Percentiles rank a stretch among this genome's conserved stretches.
Conservation (phyloP, 2,888 invertebrate species). For the Pantelozetes paolii region DNA sequence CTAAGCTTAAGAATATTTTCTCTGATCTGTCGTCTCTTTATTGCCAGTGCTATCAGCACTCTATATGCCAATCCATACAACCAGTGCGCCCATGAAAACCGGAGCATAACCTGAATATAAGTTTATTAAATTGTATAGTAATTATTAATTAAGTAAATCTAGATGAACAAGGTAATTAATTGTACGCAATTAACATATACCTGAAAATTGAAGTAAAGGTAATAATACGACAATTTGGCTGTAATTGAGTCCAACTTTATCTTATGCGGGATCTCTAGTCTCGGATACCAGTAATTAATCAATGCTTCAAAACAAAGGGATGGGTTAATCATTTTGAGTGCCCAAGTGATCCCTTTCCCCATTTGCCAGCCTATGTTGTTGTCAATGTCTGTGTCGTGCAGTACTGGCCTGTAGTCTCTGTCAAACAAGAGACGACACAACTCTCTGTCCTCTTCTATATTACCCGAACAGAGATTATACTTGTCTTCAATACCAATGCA, state of each 20-base stretch:
- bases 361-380: not conserved
- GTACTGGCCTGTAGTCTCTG: slow-evolving; percentile 18
- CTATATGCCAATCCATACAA: not conserved
- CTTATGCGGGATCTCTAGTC: not conserved
- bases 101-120: slow-evolving; percentile 1
- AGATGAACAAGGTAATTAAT: no score
- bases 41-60: not conserved
- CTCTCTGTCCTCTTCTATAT: slow-evolving; percentile 19
- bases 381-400: not conserved
- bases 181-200: no score
- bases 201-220: slow-evolving; percentile 13
- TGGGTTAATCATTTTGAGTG: not conserved
- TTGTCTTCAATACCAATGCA: slow-evolving; percentile 67
- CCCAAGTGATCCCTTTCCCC: not conserved
- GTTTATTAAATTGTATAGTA: not conserved
- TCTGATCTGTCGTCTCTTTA: slow-evolving; percentile 4
- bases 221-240: not conserved
- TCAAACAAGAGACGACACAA: slow-evolving; percentile 30
- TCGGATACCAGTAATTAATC: not conserved
- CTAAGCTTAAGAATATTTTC: not conserved
- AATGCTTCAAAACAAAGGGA: not conserved
- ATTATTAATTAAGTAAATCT: no score
- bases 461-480: slow-evolving; percentile 31
- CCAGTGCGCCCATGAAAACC: slow-evolving; percentile 9
- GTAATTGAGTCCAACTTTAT: not conserved